Evolutionary conservation across 1,140 invertebrate genomes (phyloP).

Genomic region (Pseudomyrmex concolor): DNA sequence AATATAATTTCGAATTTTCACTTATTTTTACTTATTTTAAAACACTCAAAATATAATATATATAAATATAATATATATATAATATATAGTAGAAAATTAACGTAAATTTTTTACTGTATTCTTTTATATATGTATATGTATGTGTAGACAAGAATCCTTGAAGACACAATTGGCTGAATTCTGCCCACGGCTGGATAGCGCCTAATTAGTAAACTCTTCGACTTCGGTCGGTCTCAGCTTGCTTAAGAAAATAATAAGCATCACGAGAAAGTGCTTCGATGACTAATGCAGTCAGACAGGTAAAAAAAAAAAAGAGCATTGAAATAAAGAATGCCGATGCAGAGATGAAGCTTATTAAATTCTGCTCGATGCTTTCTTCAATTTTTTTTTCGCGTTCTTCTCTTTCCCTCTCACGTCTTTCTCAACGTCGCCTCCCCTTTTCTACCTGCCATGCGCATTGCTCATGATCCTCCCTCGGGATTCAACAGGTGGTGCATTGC

Average conservation of each 20-base stretch:
- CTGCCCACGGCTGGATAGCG: slow-evolving; percentile 38
- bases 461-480: slow-evolving; percentile 61
- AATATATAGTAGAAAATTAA: too few species aligned
- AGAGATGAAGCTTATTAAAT: background rate
- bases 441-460: slow-evolving; percentile 24
- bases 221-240: slow-evolving; percentile 31
- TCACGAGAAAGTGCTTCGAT: slow-evolving; percentile 51
- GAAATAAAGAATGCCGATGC: slow-evolving; percentile 9
- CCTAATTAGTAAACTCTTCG: slow-evolving; percentile 40
- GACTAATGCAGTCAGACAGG: slow-evolving; percentile 47
- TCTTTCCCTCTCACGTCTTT: slow-evolving; percentile 24
- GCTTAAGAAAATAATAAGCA: slow-evolving; percentile 65
- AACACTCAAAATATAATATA: too few species aligned
- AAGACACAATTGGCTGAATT: background rate
- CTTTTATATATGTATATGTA: too few species aligned
- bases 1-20: background rate
- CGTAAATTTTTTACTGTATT: too few species aligned
- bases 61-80: too few species aligned
- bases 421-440: slow-evolving; percentile 30
- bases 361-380: background rate
- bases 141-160: background rate
- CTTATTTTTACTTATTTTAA: too few species aligned
- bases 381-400: slow-evolving; percentile 20
- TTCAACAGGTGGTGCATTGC: slow-evolving; percentile 73
- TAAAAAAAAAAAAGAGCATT: background rate